Evolutionary conservation across 1,140 invertebrate species (phyloP).

Genomic region (Hermetia illucens): DNA sequence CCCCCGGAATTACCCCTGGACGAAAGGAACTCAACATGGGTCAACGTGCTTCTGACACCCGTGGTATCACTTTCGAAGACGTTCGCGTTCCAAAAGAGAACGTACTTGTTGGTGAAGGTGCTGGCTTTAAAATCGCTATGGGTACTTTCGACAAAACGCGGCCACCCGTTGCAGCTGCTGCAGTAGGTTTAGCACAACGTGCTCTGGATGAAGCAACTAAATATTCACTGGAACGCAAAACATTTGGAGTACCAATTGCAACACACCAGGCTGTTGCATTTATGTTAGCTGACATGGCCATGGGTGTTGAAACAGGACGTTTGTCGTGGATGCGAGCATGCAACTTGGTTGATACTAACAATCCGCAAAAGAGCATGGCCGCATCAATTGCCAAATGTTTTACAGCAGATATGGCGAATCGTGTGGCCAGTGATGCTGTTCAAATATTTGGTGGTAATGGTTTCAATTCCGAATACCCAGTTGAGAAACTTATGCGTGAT

Average conservation of each 20-base stretch:
- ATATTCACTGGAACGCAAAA: conserved; percentile 62
- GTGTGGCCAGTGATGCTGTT: conserved; percentile 75
- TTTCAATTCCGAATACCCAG: conserved; percentile 71
- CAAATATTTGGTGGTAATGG: conserved; percentile 79
- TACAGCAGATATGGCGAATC: conserved; percentile 69
- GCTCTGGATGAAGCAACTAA: conserved; percentile 72
- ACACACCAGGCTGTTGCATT: conserved; percentile 68
- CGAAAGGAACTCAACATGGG: conserved; percentile 86
- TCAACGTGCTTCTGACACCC: conserved; percentile 71
- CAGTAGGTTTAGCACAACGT: conserved; percentile 56
- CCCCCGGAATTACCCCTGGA: conserved; percentile 65
- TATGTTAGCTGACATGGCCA: conserved; percentile 75
- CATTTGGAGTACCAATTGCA: conserved; percentile 57
- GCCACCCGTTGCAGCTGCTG: conserved; percentile 48
- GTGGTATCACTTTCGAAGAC: conserved; percentile 67
- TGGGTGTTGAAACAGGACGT: conserved; percentile 60
- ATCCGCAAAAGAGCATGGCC: conserved; percentile 45
- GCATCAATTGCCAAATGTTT: conserved; percentile 74
- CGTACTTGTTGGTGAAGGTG: conserved; percentile 38
- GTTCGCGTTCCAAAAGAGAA: conserved; percentile 52
- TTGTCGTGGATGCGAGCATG: conserved; percentile 59
- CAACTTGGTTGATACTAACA: conserved; percentile 57
- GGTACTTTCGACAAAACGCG: conserved; percentile 48
- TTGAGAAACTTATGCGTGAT: conserved; percentile 84
- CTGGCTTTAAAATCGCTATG: conserved; percentile 57